Conservation (phyloP, 1,140 invertebrate species). For the Lordiphosa clarofinis region DNA sequence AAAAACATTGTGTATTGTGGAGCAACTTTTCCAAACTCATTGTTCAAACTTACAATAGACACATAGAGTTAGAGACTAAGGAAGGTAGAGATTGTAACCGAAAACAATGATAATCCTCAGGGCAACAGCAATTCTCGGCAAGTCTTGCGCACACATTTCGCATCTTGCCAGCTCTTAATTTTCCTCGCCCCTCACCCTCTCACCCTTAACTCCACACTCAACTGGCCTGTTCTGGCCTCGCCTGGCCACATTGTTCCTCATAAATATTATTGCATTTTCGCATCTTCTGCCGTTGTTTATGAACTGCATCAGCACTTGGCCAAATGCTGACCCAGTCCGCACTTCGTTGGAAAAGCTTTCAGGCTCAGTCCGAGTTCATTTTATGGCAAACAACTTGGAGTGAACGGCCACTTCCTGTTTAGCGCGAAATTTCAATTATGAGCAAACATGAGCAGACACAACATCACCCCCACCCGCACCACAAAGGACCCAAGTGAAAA, state of each 20-base stretch:
- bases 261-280: slow-evolving; percentile 55
- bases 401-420: slow-evolving; percentile 69
- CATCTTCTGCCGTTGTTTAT: slow-evolving; percentile 48
- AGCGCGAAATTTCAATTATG: slow-evolving; percentile 77
- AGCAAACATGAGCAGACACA: slow-evolving; percentile 47
- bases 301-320: slow-evolving; percentile 41
- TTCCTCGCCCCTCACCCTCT: slow-evolving; percentile 2
- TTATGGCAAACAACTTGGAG: slow-evolving; percentile 47
- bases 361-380: slow-evolving; percentile 33
- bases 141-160: slow-evolving; percentile 31
- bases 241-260: slow-evolving; percentile 32
- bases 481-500: background rate
- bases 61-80: background rate
- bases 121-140: slow-evolving; percentile 5
- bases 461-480: slow-evolving; percentile 5
- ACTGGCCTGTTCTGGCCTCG: background rate
- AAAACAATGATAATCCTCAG: slow-evolving; percentile 48
- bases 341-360: slow-evolving; percentile 36
- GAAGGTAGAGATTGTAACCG: slow-evolving; percentile 15
- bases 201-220: background rate
- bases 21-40: slow-evolving; percentile 9
- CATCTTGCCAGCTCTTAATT: slow-evolving; percentile 40
- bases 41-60: slow-evolving; percentile 23
- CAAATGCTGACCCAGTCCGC: slow-evolving; percentile 25
- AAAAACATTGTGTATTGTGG: too few relatives aligned